Evolutionary conservation across 2,888 invertebrate species (phyloP), one percentile per base, ranked within the genome.

Genomic region (Prosapia bicincta): DNA sequence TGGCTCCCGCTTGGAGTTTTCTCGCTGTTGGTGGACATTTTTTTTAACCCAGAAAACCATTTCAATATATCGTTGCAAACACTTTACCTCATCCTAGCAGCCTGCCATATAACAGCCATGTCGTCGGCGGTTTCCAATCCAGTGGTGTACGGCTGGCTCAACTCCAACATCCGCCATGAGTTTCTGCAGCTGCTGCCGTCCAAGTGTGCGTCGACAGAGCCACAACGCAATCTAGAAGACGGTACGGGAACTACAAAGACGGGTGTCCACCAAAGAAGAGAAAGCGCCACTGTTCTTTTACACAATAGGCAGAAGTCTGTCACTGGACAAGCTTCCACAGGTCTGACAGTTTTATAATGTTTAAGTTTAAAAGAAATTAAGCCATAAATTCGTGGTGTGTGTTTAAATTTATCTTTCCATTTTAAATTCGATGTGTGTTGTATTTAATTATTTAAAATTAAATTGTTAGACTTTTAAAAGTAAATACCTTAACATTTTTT

Each of bases 1-100:
- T 90, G 89, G 89, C 84, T 90, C 71, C 90, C 89, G 0, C 83
- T 89, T 76, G 88, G 89, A 81, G 83, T 88, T 54, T 86, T 88
- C 81, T 87, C 88, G 80, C 83, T 86, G 78, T 78, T 85, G 76
- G 83, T 84, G 73, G 85, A 87, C 82, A 82, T 86, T 65, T 78
- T 82, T 75, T 80, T 80, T 66, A 72, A 78, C 38, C 73, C 77
- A 15, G 76, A 71, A n/a, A 32, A 68, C 68, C 43, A 26, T 26
- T 20, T 9, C 10, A 9, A 69, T 10, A 43, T 74, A 0, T 80
- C 82, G 24, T 74, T 83, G 5, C 78, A 81, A 20, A 79, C 81
- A 24, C 83, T 86, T 72, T 85, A 86, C 81, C 80, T 85, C 28
- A 81, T 82, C 0, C 85, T 86, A 78, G 87, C 88, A 13, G 84